A percentile compares a stretch with the other conserved stretches of the same genome.
phyloP scores from a whole-genome alignment of 2,888 invertebrate species.

The Phengaris arion region DNA sequence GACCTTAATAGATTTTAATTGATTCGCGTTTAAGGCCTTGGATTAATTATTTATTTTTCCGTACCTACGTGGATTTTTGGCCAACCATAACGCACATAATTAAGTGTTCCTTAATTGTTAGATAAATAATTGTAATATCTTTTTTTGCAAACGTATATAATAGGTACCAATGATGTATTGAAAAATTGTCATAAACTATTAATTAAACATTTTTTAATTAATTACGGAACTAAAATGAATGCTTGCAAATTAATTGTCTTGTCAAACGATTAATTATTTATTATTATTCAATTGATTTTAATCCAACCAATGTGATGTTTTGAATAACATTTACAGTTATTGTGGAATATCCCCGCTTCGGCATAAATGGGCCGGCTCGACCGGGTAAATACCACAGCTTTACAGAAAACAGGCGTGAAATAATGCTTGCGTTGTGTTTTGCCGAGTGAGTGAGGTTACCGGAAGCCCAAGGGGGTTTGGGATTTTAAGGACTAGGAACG shows the following conservation, averaged over 20 bases:
- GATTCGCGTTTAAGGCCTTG: slow-evolving; percentile 1
- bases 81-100: not conserved
- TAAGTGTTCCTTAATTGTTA: not conserved
- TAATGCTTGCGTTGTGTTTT: too few species aligned
- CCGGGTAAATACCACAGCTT: too few species aligned
- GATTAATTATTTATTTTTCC: not conserved
- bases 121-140: not conserved
- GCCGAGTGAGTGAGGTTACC: too few species aligned
- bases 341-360: too few species aligned
- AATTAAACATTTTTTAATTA: not conserved
- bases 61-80: not conserved
- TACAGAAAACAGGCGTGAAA: too few species aligned
- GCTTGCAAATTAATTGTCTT: not conserved
- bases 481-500: too few species aligned
- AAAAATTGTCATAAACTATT: not conserved
- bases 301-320: too few species aligned
- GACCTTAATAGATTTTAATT: not conserved
- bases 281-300: too few species aligned
- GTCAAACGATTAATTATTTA: not conserved
- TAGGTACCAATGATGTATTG: not conserved
- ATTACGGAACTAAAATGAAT: not conserved
- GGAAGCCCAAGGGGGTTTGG: too few species aligned
- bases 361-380: too few species aligned
- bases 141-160: not conserved
- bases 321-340: too few species aligned